Conservation (phyloP, 2,797 vertebrate genomes). For the Notoglanidium macrostoma region DNA sequence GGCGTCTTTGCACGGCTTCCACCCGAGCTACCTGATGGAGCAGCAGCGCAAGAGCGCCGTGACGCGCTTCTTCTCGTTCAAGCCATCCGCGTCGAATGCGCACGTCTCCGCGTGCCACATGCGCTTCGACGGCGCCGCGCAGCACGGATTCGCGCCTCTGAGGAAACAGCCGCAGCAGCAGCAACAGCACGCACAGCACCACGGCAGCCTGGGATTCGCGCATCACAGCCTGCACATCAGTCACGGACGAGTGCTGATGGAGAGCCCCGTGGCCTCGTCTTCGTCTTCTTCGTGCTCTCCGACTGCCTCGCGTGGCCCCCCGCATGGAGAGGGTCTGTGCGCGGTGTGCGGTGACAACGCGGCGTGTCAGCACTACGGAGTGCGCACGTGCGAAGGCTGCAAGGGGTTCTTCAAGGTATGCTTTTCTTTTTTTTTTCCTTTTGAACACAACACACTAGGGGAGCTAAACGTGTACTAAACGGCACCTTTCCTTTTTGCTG, state of each 20-base stretch:
- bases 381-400: conserved; percentile 94
- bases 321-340: conserved; percentile 88
- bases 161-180: conserved; percentile 74
- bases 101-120: conserved; percentile 86
- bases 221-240: conserved; percentile 81
- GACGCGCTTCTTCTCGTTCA: conserved; percentile 92
- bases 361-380: conserved; percentile 95
- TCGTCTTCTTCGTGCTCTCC: conserved; percentile 18
- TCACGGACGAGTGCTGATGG: conserved; percentile 84
- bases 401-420: conserved; percentile 95
- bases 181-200: conserved; percentile 5
- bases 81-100: conserved; percentile 86
- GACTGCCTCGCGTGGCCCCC: conserved; percentile 70
- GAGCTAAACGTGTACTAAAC: background rate
- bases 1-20: conserved; percentile 86
- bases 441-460: background rate
- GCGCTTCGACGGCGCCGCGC: conserved; percentile 86
- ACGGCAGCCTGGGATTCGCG: conserved; percentile 79
- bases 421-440: too few relatives aligned
- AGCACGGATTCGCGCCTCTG: conserved; percentile 79
- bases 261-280: conserved; percentile 80
- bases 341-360: conserved; percentile 97
- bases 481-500: too few relatives aligned
- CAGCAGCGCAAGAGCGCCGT: conserved; percentile 84
- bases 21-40: conserved; percentile 87